Base-by-base conservation (phyloP, 1,140 invertebrate species). In the Rhyzopertha dominica region DNA sequence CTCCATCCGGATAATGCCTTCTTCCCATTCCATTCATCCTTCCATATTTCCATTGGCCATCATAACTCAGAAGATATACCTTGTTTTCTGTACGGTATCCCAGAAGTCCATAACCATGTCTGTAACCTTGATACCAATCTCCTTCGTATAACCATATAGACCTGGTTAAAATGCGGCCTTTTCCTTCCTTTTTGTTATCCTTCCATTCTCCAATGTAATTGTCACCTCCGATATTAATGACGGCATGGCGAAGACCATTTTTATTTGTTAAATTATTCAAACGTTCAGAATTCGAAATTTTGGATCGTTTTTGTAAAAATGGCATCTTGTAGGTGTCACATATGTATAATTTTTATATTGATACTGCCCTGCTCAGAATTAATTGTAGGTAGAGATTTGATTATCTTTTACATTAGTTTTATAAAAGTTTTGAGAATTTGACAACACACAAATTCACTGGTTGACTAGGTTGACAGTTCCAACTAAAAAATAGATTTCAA, bases 151-250 rank as follows among this genome's bases (percentile, higher is more conserved):
- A 30, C 17, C 49, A 31, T 7, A 46, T 25, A n/a, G 47, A 44
- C 13, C 54, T 29, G 4, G 52, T 54, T 17, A 54, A 23, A 13
- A 57, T 32, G 20, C 37, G 28, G 4, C 62, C 61, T 47, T 58
- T 63, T 12, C 61, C 61, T 63, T 20, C 61, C 63, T 71, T 77
- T 25, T 68, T 59, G 53, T 78, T 70, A 19, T 70, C 59, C 44
- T 65, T 72, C 77, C 77, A 79, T 38, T 77, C 70, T 5, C 77
- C 77, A 26, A 63, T 59, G 28, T 77, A 79, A 54, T 59, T 68
- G 60, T 74, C 72, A 16, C 68, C 61, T 17, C 41, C 40, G 5
- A 66, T 66, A 22, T 66, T 73, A 49, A 74, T 77, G 47, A 79
- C 69, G 1, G 69, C 49, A 45, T 74, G 68, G 30, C 72, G 63